Percentiles rank a stretch among this genome's conserved stretches.
These are phyloP conservation scores for Ecdyonurus torrentis DNA, from an alignment of 2,888 invertebrate species.

Conservation along the genomic window DNA sequence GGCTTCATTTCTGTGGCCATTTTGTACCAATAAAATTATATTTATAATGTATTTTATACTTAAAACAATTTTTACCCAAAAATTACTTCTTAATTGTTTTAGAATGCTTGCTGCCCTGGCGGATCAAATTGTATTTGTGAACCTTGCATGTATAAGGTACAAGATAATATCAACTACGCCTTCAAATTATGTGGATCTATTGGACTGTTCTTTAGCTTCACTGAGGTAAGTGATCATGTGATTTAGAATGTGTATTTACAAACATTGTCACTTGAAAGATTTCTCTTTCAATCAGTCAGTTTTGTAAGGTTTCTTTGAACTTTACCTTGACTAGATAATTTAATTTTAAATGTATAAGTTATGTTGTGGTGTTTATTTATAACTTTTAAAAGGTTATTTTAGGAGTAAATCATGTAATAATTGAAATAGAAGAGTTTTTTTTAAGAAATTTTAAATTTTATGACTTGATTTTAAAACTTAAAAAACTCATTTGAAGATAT, in stretches of 20 bases:
- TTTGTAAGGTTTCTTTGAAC: background rate
- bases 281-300: background rate
- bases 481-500: too few species aligned
- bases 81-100: slow-evolving; percentile 27
- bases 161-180: slow-evolving; percentile 65
- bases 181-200: slow-evolving; percentile 84
- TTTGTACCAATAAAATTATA: slow-evolving; percentile 1
- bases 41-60: background rate
- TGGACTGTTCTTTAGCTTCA: slow-evolving; percentile 92
- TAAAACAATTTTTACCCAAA: slow-evolving; percentile 1
- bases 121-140: slow-evolving; percentile 39
- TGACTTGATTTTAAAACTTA: too few species aligned
- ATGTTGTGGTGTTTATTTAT: too few species aligned
- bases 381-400: too few species aligned
- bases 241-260: background rate
- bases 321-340: background rate
- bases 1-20: too few species aligned
- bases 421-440: too few species aligned
- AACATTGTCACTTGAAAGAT: background rate
- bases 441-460: too few species aligned
- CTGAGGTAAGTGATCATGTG: slow-evolving; percentile 60
- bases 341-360: too few species aligned
- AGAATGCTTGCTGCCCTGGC: slow-evolving; percentile 15
- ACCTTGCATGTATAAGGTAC: slow-evolving; percentile 55
- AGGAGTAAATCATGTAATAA: too few species aligned